Conservation (phyloP, 2,797 vertebrate species). For the Vultur gryphus region DNA sequence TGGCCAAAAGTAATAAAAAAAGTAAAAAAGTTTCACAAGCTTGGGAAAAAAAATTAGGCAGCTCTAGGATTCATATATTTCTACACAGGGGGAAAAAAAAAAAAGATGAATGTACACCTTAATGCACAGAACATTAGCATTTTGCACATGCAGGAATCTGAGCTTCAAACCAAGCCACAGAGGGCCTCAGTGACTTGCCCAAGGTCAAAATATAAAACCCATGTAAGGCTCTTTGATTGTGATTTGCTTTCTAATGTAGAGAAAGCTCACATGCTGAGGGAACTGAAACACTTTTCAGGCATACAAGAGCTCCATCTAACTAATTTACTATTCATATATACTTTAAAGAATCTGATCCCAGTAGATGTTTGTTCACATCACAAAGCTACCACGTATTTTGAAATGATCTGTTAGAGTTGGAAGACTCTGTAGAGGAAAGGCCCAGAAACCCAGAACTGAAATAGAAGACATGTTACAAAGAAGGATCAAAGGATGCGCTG, state of each 20-base stretch:
- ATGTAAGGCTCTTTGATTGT: constrained; percentile 7
- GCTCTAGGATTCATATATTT: neutral
- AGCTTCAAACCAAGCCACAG: constrained; percentile 4
- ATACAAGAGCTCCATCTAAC: neutral
- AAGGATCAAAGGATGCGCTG: neutral
- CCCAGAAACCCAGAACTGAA: neutral
- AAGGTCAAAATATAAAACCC: constrained; percentile 43
- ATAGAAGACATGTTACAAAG: neutral
- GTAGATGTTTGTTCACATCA: constrained; percentile 37
- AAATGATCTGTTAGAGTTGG: constrained; percentile 1
- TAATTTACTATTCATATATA: constrained; percentile 47
- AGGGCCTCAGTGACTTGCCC: neutral
- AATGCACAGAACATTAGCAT: neutral
- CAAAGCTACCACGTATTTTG: constrained; percentile 13
- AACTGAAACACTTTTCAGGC: neutral
- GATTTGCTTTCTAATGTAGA: constrained; percentile 41
- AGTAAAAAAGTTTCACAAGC: neutral
- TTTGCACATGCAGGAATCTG: neutral
- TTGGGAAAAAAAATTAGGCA: neutral
- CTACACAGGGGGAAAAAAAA: neutral
- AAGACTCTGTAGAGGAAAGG: neutral
- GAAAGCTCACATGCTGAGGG: neutral
- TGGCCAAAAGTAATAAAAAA: neutral
- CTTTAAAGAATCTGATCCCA: constrained; percentile 36
- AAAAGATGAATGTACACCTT: neutral